Base-by-base conservation (phyloP, 2,888 invertebrate species). In the Eristalinus sepulchralis region DNA sequence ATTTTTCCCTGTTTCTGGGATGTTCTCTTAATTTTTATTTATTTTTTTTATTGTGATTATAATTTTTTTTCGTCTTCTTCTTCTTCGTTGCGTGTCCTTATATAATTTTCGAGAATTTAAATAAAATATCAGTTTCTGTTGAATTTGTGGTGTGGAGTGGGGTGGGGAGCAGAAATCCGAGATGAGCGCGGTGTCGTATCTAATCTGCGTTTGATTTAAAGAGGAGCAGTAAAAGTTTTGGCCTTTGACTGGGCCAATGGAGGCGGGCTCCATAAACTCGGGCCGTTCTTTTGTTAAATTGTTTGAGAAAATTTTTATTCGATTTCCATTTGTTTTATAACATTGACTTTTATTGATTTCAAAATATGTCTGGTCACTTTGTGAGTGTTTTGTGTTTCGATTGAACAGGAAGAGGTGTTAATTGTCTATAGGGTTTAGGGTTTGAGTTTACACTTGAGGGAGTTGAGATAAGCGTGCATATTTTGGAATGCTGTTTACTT, bases 21-120 rank as follows among this genome's bases (percentile, higher is more conserved):
- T 85, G 84, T 86, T 83, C 62, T 79, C 82, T 83, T 86, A 86
- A 86, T 86, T 86, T 86, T 85, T 83, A 83, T 76, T 64, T 79
- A 64, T 47, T 79, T 79, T 79, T 79, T 78, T 79, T 70, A 79
- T 86, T 78, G 78, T 86, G 82, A 78, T 86, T 82, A 86, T 86
- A 79, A 75, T 72, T 72, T 70, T 79, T 67, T 81, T 83, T n/a
- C n/a, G n/a, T n/a, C n/a, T 62, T 34, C 13, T 39, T 60, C 60
- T 33, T 77, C 2, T 66, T n/a, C 68, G 9, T 9, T 2, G n/a
- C 17, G 47, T 47, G 47, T 47, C 47, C 47, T 76, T 81, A 75
- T 85, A 73, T 68, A 63, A 66, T 80, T 80, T 73, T 73, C 8
- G 31, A 60, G 68, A 79, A 86, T 79, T 86, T 83, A 67, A 86